These are phyloP conservation scores for Protobothrops mucrosquamatus DNA, from an alignment of 2,113 vertebrate species.

Conservation along the genomic window DNA sequence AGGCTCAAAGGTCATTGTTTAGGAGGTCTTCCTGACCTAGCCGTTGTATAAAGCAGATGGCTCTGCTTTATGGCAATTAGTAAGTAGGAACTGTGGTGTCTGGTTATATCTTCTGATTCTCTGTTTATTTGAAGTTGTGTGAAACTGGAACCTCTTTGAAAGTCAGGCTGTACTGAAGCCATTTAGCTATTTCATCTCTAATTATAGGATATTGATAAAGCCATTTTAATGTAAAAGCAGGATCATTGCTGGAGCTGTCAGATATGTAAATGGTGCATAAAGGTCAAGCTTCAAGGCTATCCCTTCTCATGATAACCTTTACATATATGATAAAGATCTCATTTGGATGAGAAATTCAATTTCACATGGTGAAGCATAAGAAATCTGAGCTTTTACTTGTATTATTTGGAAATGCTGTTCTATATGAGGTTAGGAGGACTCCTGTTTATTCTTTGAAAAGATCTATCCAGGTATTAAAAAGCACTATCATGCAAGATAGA, in stretches of 20 bases:
- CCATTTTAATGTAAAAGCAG: slow-evolving; percentile 62
- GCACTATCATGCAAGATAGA: background rate
- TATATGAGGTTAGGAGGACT: background rate
- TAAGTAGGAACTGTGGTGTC: slow-evolving; percentile 70
- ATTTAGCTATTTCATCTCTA: slow-evolving; percentile 74
- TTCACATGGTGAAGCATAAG: slow-evolving; percentile 21
- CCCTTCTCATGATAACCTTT: slow-evolving; percentile 62
- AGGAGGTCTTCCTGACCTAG: slow-evolving; percentile 62
- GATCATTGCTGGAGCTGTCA: slow-evolving; percentile 58
- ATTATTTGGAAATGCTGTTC: slow-evolving; percentile 2
- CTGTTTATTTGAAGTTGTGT: slow-evolving; percentile 68
- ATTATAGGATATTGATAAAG: slow-evolving; percentile 69
- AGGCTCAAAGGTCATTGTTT: slow-evolving; percentile 68
- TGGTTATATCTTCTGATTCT: slow-evolving; percentile 69
- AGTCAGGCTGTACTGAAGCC: slow-evolving; percentile 60
- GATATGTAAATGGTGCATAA: slow-evolving; percentile 49
- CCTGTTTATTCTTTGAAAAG: background rate
- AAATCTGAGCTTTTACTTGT: slow-evolving; percentile 21
- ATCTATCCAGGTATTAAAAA: background rate
- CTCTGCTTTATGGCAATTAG: slow-evolving; percentile 71
- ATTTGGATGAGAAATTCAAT: slow-evolving; percentile 50
- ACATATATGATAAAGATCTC: slow-evolving; percentile 19
- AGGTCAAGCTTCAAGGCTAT: slow-evolving; percentile 61
- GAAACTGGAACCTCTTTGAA: slow-evolving; percentile 73
- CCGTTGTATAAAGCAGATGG: slow-evolving; percentile 70